A percentile compares a stretch with the other conserved stretches of the same genome.
phyloP scores from a whole-genome alignment of 2,888 invertebrate species.

The Smittia sp. region DNA sequence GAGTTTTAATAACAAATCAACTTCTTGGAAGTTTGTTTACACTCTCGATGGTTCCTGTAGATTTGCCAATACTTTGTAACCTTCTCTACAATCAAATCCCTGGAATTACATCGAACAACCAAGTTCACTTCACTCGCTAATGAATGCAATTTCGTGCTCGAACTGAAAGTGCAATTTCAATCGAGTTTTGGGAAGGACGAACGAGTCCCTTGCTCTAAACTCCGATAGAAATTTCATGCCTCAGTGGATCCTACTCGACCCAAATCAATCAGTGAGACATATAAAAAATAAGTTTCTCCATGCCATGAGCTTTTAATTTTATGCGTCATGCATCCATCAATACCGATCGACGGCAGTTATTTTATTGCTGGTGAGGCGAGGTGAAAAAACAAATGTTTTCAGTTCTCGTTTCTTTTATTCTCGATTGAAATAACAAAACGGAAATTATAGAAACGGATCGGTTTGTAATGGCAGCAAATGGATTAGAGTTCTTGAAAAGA shows the following conservation, averaged over 20 bases:
- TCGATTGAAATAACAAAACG: constrained; percentile 5
- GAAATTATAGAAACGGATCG: constrained; percentile 37
- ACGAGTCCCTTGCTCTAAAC: too few relatives aligned
- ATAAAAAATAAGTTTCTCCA: not conserved
- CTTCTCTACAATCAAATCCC: too few relatives aligned
- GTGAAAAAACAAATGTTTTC: constrained; percentile 40
- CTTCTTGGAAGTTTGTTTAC: too few relatives aligned
- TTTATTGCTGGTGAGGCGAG: constrained; percentile 20
- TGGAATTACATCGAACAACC: not conserved
- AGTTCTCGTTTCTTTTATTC: constrained; percentile 9
- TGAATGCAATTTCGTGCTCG: not conserved
- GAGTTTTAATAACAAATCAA: too few relatives aligned
- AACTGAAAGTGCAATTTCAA: not conserved
- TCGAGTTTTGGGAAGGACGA: not conserved
- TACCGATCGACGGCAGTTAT: constrained; percentile 16
- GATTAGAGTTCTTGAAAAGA: not conserved
- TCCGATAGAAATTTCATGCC: constrained; percentile 10
- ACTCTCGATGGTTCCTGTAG: too few relatives aligned
- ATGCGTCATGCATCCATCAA: constrained; percentile 38
- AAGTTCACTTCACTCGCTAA: not conserved
- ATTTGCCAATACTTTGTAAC: too few relatives aligned
- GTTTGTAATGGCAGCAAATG: constrained; percentile 1
- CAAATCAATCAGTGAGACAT: constrained; percentile 36
- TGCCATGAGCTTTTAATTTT: constrained; percentile 28
- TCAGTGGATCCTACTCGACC: constrained; percentile 12